Evolutionary conservation across 1,140 invertebrate species (phyloP).

Genomic region (Prorops nasuta): DNA sequence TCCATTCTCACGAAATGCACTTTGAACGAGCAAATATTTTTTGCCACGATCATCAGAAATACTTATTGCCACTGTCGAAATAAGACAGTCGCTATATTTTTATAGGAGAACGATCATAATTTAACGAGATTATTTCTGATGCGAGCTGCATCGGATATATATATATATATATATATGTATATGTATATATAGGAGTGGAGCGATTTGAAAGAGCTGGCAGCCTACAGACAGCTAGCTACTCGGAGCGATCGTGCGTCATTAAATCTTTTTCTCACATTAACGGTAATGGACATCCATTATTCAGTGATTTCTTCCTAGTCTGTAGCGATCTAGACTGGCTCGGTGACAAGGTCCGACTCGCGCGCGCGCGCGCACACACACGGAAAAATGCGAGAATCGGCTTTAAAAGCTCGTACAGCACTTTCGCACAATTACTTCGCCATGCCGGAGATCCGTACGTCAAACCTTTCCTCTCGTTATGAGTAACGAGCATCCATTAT

Average conservation of each 20-base stretch:
- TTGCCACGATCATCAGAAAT: no score
- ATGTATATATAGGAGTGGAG: not conserved
- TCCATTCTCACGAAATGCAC: no score
- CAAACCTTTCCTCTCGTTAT: not conserved
- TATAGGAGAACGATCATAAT: not conserved
- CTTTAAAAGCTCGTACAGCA: not conserved
- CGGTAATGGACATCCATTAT: not conserved
- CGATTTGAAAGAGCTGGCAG: no score
- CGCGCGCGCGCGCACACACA: no score
- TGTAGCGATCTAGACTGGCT: no score
- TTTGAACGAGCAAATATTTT: no score
- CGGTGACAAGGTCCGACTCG: no score
- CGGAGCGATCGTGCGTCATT: no score
- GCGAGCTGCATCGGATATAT: not conserved
- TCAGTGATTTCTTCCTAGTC: not conserved
- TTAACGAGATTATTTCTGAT: not conserved
- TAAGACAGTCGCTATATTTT: not conserved
- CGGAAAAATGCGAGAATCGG: not conserved
- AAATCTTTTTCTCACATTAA: not conserved
- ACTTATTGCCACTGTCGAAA: no score
- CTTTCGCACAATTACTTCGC: not conserved
- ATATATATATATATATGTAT: not conserved
- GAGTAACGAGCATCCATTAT: conserved; percentile 17
- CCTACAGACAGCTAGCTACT: no score
- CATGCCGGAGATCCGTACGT: not conserved